Base-by-base conservation (phyloP, 2,797 vertebrate genomes). In the Bradypodion pumilum region DNA sequence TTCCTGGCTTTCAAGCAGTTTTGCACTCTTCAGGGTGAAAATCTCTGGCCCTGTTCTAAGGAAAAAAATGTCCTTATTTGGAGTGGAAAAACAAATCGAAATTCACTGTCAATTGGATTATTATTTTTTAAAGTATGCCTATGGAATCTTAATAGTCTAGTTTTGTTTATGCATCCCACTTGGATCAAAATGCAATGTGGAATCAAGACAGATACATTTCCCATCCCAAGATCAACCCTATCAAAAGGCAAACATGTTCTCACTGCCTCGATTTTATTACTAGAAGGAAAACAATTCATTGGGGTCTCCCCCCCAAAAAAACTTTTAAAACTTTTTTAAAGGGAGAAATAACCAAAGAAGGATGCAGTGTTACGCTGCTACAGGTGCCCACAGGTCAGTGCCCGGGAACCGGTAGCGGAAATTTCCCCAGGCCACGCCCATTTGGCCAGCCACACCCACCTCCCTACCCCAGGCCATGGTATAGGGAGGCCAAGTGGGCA, bases 1-100 rank as follows among this genome's bases (percentile, higher is more conserved):
- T 86, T 85, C 27, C 3, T 86, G 89, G 91, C 91, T 91, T 87
- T 78, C 86, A 89, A 78, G 74, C 16, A 62, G 19, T 85, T 95
- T 93, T 94, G 89, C 76, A 70, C 81, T 86, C 42, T 87, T 92
- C 91, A 70, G 73, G 89, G 70, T 83, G 87, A 89, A 89, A 92
- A 91, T n/a, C 91, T 93, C 84, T 83, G 77, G 80, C 75, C 94
- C 83, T 86, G 92, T 92, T 81, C 87, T 86, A 42, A 89, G 76
- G 82, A 88, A 93, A 88, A 83, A 88, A 93, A 88, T 87, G 89
- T 19, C 95, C 94, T 91, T 96, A 93, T 95, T 95, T 95, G 95
- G 95, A 90, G 87, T 94, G 94, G 94, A 95, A 95, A n/a, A 95
- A 77, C n/a, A 66, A 81, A 5, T 32, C 37, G 32, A 29, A 93